phyloP scores from a whole-genome alignment of 2,888 invertebrate species.

The Andricus quercusramuli region DNA sequence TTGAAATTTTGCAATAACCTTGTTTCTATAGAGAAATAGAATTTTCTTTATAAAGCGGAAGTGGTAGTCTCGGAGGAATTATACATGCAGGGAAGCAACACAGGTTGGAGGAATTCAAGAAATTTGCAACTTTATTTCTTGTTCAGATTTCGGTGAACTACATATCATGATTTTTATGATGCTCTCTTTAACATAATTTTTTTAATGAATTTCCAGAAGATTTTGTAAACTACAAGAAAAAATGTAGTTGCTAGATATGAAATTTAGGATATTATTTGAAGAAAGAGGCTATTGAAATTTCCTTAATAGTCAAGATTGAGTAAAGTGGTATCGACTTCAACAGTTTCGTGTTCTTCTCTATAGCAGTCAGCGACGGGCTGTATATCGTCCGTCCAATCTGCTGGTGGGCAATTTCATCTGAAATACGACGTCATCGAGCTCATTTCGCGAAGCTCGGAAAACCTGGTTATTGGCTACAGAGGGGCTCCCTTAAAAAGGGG shows the following conservation, averaged over 20 bases:
- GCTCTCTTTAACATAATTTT: too few relatives aligned
- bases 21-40: too few relatives aligned
- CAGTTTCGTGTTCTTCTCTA: slow-evolving; percentile 62
- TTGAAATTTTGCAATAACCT: too few relatives aligned
- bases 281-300: background rate
- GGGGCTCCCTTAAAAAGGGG: slow-evolving; percentile 66
- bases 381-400: slow-evolving; percentile 79
- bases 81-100: too few relatives aligned
- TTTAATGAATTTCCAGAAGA: too few relatives aligned
- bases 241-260: background rate
- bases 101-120: too few relatives aligned
- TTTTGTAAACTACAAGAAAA: background rate
- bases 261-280: background rate
- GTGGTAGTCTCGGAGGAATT: too few relatives aligned
- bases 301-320: background rate
- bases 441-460: slow-evolving; percentile 68
- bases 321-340: slow-evolving; percentile 58
- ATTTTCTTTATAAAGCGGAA: too few relatives aligned
- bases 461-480: slow-evolving; percentile 66
- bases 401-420: slow-evolving; percentile 76
- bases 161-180: too few relatives aligned
- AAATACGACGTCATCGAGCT: slow-evolving; percentile 77
- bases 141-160: too few relatives aligned
- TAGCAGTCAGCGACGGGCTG: slow-evolving; percentile 63
- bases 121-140: too few relatives aligned